phyloP scores from a whole-genome alignment of 2,888 invertebrate genomes.

The Deilephila elpenor region DNA sequence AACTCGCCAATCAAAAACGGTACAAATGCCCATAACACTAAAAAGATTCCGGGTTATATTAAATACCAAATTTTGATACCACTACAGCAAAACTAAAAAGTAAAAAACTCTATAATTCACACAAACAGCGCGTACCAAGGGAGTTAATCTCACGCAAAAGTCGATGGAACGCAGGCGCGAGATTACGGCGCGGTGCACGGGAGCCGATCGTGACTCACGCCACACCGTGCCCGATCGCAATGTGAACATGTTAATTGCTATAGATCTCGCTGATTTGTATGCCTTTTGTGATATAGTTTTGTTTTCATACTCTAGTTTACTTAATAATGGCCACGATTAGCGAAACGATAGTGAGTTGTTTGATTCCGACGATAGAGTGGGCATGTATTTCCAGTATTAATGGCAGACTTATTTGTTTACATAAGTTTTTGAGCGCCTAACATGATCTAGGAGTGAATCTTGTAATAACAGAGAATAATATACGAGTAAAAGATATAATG shows the following conservation, averaged over 20 bases:
- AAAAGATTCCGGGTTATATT: no score
- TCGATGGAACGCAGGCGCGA: constrained; percentile 23
- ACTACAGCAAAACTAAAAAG: not conserved
- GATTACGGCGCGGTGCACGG: constrained; percentile 50
- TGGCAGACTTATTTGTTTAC: no score
- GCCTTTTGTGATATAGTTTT: constrained; percentile 27
- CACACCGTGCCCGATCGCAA: constrained; percentile 47
- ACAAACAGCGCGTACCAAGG: not conserved
- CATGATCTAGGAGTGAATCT: no score
- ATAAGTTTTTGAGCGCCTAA: no score
- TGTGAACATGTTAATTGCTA: constrained; percentile 69
- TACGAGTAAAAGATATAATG: no score
- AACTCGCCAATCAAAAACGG: no score
- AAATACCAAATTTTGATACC: not conserved
- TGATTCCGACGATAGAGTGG: not conserved
- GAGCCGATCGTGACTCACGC: constrained; percentile 70
- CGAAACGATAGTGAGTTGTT: not conserved
- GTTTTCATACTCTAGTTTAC: constrained; percentile 17
- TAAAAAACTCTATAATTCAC: not conserved
- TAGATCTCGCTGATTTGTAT: constrained; percentile 41
- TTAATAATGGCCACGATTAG: not conserved
- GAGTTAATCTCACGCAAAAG: constrained; percentile 13
- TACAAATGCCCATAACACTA: no score
- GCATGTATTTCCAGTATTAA: no score
- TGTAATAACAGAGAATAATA: no score